Percentiles rank a stretch among this genome's conserved stretches.
Conservation (phyloP, 2,888 invertebrate genomes). For the Allophyes oxyacanthae region DNA sequence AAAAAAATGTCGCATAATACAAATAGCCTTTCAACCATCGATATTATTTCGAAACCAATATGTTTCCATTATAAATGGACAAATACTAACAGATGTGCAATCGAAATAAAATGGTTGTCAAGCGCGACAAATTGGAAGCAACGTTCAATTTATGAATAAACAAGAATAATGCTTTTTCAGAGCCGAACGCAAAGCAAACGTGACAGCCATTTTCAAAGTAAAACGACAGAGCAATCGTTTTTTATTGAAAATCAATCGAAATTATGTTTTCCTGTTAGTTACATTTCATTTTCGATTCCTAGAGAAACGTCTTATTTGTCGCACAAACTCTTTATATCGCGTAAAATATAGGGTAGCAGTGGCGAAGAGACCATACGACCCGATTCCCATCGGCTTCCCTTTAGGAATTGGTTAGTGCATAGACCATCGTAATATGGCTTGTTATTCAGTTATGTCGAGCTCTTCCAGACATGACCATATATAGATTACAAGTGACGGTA, state of each 20-base stretch:
- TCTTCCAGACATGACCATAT: no score
- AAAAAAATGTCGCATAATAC: no score
- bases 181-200: slow-evolving; percentile 15
- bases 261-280: neutral
- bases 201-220: slow-evolving; percentile 25
- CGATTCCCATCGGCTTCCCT: no score
- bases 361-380: no score
- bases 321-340: no score
- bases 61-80: slow-evolving; percentile 3
- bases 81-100: slow-evolving; percentile 8
- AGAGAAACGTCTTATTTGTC: neutral
- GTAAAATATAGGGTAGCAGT: no score
- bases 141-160: slow-evolving; percentile 24
- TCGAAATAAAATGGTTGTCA: slow-evolving; percentile 33
- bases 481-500: no score
- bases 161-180: slow-evolving; percentile 22
- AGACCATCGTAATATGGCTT: no score
- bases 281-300: neutral
- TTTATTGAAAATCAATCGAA: slow-evolving; percentile 5
- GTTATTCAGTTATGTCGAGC: no score
- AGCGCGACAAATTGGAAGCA: slow-evolving; percentile 22
- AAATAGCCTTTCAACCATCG: no score
- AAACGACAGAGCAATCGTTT: slow-evolving; percentile 3
- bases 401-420: no score
- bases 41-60: neutral